A percentile compares a stretch with the other conserved stretches of the same genome.
Evolutionary conservation across 2,888 invertebrate species (phyloP).

Genomic region (Thecocarcelia acutangulata): DNA sequence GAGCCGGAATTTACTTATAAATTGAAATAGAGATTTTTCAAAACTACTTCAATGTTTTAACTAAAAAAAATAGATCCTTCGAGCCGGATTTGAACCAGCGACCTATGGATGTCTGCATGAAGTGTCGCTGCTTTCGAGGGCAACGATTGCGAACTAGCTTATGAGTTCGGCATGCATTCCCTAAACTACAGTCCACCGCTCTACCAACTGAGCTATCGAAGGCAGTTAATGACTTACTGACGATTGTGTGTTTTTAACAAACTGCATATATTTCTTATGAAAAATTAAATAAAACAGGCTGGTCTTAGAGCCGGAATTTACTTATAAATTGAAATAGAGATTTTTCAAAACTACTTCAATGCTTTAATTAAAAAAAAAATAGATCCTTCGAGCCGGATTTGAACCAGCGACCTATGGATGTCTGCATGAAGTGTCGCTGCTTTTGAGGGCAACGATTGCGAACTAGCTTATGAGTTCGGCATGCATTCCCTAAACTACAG

Average conservation of each 20-base stretch:
- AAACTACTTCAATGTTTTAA: no score
- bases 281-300: no score
- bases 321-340: no score
- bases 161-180: conserved; percentile 36
- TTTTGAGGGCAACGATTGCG: conserved; percentile 30
- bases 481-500: conserved; percentile 68
- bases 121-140: not conserved
- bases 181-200: conserved; percentile 79
- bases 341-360: no score
- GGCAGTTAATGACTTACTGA: conserved; percentile 66
- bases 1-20: no score
- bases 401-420: conserved; percentile 87
- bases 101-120: conserved; percentile 75
- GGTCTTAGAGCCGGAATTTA: no score
- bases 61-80: conserved; percentile 72
- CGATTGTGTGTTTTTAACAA: no score
- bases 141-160: conserved; percentile 40
- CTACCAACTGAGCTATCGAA: conserved; percentile 81
- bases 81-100: conserved; percentile 80
- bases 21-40: no score
- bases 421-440: no score
- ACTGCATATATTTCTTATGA: no score
- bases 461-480: conserved; percentile 33
- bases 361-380: no score
- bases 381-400: conserved; percentile 86